Percentiles rank a stretch among this genome's conserved stretches.
phyloP scores from a whole-genome alignment of 2,113 vertebrate genomes.

The Indicator maculatus region DNA sequence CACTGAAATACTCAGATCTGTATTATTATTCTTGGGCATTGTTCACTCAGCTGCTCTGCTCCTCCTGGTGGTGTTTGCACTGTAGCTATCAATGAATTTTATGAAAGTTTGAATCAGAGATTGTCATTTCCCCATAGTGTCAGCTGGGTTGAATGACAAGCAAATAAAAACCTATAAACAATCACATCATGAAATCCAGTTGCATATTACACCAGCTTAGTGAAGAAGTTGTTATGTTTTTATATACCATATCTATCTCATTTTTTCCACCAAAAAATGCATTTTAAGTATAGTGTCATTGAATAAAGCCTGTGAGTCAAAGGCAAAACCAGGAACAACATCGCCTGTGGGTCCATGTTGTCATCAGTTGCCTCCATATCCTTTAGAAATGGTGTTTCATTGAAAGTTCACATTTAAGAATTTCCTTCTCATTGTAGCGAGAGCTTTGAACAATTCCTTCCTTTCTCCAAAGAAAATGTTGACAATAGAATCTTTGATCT shows the following conservation, averaged over 20 bases:
- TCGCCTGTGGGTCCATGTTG: not conserved
- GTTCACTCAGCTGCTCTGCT: not conserved
- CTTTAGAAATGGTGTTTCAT: not conserved
- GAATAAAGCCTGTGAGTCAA: not conserved
- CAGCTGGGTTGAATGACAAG: not conserved
- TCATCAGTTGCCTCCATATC: not conserved
- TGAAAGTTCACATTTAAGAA: not conserved
- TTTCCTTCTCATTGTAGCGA: not conserved
- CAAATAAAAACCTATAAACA: not conserved
- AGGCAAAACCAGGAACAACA: not conserved
- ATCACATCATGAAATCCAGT: not conserved
- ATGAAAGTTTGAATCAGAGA: not conserved
- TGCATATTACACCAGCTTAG: not conserved
- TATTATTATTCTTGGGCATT: rapidly evolving
- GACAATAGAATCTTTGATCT: slow-evolving; percentile 21
- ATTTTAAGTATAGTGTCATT: not conserved
- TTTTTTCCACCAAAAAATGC: not conserved
- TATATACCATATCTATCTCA: not conserved
- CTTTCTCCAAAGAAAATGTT: not conserved
- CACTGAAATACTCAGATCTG: not conserved
- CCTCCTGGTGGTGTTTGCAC: not conserved
- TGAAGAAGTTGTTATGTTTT: not conserved
- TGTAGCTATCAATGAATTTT: not conserved
- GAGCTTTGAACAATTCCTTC: not conserved
- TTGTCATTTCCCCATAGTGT: not conserved